These are phyloP conservation scores for Dryocosmus kuriphilus DNA, from an alignment of 2,888 invertebrate species.

Conservation along the genomic window DNA sequence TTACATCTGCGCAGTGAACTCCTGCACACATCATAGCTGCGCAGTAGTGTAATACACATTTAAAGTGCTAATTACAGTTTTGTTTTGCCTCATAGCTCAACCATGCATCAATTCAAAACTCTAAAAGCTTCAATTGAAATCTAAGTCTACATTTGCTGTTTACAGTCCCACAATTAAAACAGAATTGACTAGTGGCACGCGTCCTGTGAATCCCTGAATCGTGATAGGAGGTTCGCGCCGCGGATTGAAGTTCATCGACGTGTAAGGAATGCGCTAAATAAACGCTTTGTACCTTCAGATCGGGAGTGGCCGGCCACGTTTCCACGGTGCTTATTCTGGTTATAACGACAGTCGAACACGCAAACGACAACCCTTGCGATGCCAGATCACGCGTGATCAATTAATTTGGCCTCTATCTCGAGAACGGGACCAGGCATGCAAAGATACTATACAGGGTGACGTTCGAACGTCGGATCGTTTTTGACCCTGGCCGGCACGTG, in stretches of 20 bases:
- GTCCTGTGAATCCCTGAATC: slow-evolving; percentile 4
- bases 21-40: too few relatives aligned
- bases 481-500: slow-evolving; percentile 70
- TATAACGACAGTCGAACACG: slow-evolving; percentile 53
- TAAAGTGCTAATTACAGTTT: too few relatives aligned
- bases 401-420: slow-evolving; percentile 70
- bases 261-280: slow-evolving; percentile 44
- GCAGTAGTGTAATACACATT: too few relatives aligned
- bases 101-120: not conserved
- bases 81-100: too few relatives aligned
- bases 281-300: slow-evolving; percentile 42
- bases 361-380: slow-evolving; percentile 69
- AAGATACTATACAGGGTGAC: slow-evolving; percentile 29
- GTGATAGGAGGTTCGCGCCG: slow-evolving; percentile 38
- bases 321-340: slow-evolving; percentile 72
- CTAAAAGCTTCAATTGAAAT: not conserved
- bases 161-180: not conserved
- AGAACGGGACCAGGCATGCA: slow-evolving; percentile 42
- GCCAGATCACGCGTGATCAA: slow-evolving; percentile 74
- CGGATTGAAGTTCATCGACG: slow-evolving; percentile 33
- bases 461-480: slow-evolving; percentile 51
- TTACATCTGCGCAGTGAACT: too few relatives aligned
- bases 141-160: not conserved
- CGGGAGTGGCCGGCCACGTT: slow-evolving; percentile 51
- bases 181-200: not conserved